A percentile compares a stretch with the other conserved stretches of the same genome.
Conservation (phyloP, 2,888 invertebrate genomes). For the Nezara viridula region DNA sequence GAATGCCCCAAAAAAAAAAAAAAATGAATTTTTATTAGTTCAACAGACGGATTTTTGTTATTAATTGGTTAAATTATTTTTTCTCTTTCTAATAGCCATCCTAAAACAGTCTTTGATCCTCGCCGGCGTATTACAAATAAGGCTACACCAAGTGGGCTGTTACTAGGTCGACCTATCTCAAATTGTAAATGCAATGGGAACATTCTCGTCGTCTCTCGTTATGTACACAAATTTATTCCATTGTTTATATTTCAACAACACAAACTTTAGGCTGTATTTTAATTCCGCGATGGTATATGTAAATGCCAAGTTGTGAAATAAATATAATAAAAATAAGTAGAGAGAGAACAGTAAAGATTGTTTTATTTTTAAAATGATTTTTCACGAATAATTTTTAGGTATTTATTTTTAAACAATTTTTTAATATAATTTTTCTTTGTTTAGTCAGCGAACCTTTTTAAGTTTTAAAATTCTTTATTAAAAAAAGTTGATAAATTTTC, state of each 20-base stretch:
- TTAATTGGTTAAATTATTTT: neutral
- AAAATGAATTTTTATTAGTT: no score
- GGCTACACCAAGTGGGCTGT: neutral
- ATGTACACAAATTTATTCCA: neutral
- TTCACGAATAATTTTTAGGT: no score
- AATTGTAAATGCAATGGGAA: conserved; percentile 5
- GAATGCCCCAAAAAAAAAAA: no score
- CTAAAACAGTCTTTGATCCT: neutral
- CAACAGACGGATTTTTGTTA: no score
- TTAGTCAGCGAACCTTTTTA: no score
- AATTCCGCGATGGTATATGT: neutral
- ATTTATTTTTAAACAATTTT: no score
- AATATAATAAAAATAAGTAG: neutral
- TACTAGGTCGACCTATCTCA: neutral
- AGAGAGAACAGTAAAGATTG: neutral
- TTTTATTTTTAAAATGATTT: no score
- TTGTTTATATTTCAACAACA: neutral
- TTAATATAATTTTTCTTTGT: no score
- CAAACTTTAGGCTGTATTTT: neutral
- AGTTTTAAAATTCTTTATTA: no score
- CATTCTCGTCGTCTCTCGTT: neutral
- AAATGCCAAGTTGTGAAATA: neutral
- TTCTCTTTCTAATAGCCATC: neutral
- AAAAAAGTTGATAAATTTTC: no score
- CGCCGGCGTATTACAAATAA: neutral